phyloP scores from a whole-genome alignment of 2,888 invertebrate species.

The Scaptodrosophila latifasciaeformis region DNA sequence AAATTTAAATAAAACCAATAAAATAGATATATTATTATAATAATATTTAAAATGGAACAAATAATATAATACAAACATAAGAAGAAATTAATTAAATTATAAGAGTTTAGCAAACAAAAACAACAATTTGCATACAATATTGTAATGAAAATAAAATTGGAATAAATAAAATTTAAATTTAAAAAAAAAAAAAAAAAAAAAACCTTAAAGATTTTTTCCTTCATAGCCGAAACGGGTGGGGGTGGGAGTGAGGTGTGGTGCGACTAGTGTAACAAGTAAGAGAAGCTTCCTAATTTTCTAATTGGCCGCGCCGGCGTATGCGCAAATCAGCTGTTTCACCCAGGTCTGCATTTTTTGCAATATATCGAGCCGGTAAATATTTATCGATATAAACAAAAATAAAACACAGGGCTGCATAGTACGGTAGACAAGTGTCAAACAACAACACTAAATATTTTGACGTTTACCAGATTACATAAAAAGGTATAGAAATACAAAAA shows the following conservation, averaged over 20 bases:
- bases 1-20: conserved; percentile 1
- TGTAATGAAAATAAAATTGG: conserved; percentile 4
- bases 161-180: not conserved
- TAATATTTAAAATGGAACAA: not conserved
- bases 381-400: not conserved
- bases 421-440: not conserved
- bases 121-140: conserved; percentile 6
- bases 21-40: too few species aligned
- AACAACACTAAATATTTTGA: too few species aligned
- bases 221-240: too few species aligned
- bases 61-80: conserved; percentile 3
- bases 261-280: too few species aligned
- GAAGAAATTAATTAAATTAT: conserved; percentile 2
- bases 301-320: too few species aligned
- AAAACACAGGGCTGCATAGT: not conserved
- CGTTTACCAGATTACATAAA: conserved; percentile 4
- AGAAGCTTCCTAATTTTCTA: too few species aligned
- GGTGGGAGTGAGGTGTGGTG: too few species aligned
- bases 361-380: too few species aligned
- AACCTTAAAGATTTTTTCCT: too few species aligned
- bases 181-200: not conserved
- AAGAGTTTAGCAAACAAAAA: conserved; percentile 1
- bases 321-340: too few species aligned
- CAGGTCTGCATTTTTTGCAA: too few species aligned
- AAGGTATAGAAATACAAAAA: conserved; percentile 1